Evolutionary conservation across 2,888 invertebrate species (phyloP).

Genomic region (Laspeyria flexula): DNA sequence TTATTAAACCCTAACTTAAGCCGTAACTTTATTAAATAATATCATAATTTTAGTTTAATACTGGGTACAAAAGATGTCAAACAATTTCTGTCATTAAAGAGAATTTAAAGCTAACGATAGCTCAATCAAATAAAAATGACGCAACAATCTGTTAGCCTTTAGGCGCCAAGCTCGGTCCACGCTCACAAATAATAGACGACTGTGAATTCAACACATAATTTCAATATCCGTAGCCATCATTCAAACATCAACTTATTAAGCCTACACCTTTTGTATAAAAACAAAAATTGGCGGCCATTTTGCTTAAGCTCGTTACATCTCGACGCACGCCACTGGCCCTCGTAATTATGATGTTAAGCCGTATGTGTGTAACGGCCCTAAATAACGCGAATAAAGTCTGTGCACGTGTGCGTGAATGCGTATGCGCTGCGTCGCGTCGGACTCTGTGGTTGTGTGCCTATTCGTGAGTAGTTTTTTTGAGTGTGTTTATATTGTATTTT

Average conservation of each 20-base stretch:
- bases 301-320: conserved; percentile 84
- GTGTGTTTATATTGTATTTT: conserved; percentile 7
- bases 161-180: conserved; percentile 16
- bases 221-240: conserved; percentile 56
- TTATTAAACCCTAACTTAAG: not conserved
- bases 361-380: conserved; percentile 57
- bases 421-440: conserved; percentile 37
- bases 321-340: conserved; percentile 83
- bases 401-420: conserved; percentile 50
- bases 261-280: conserved; percentile 67
- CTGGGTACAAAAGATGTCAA: too few relatives aligned
- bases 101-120: too few relatives aligned
- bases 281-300: conserved; percentile 82
- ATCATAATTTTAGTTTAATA: too few relatives aligned
- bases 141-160: too few relatives aligned
- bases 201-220: conserved; percentile 50
- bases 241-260: conserved; percentile 64
- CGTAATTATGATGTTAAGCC: conserved; percentile 77
- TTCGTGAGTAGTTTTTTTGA: conserved; percentile 3
- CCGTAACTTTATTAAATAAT: too few relatives aligned
- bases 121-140: too few relatives aligned
- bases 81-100: too few relatives aligned
- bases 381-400: conserved; percentile 62
- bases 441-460: conserved; percentile 11
- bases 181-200: conserved; percentile 31